Percentiles rank a stretch among this genome's conserved stretches.
phyloP scores from a whole-genome alignment of 2,888 invertebrate genomes.

The Ectemnius cavifrons region DNA sequence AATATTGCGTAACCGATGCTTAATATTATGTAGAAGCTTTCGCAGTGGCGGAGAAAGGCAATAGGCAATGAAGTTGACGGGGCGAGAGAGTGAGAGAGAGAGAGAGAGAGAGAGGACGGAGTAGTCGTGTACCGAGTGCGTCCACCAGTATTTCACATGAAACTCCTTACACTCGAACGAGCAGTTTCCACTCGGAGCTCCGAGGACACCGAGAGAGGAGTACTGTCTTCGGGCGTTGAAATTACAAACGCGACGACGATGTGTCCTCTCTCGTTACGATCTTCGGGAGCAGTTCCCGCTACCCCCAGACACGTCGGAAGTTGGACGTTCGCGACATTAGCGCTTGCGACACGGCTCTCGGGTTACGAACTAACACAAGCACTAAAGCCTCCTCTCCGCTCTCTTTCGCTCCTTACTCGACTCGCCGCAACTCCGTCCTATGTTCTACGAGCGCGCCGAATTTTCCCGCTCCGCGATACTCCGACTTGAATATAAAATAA shows the following conservation, averaged over 20 bases:
- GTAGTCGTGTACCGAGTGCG: conserved; percentile 25
- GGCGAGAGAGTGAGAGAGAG: not conserved
- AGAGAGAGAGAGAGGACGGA: not conserved
- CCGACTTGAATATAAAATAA: not conserved
- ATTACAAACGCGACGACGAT: conserved; percentile 64
- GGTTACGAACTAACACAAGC: conserved; percentile 47
- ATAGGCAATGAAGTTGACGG: not conserved
- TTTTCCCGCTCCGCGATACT: not conserved
- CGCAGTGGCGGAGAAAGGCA: not conserved
- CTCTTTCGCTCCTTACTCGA: not conserved
- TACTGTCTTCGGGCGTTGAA: conserved; percentile 61
- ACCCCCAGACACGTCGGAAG: conserved; percentile 31
- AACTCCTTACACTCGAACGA: conserved; percentile 66
- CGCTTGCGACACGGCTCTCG: conserved; percentile 27
- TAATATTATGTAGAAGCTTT: conserved; percentile 21
- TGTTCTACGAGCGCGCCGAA: not conserved
- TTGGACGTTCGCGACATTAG: conserved; percentile 44
- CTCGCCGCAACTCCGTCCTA: conserved; percentile 12
- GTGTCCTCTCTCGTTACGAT: conserved; percentile 58
- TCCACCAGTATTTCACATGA: conserved; percentile 50
- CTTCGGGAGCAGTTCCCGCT: conserved; percentile 47
- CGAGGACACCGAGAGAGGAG: conserved; percentile 41
- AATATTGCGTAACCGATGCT: not conserved
- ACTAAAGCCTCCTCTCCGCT: conserved; percentile 1
- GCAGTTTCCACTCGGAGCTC: conserved; percentile 55